These are phyloP conservation scores for Phortica magna DNA, from an alignment of 2,888 invertebrate genomes.

Conservation along the genomic window DNA sequence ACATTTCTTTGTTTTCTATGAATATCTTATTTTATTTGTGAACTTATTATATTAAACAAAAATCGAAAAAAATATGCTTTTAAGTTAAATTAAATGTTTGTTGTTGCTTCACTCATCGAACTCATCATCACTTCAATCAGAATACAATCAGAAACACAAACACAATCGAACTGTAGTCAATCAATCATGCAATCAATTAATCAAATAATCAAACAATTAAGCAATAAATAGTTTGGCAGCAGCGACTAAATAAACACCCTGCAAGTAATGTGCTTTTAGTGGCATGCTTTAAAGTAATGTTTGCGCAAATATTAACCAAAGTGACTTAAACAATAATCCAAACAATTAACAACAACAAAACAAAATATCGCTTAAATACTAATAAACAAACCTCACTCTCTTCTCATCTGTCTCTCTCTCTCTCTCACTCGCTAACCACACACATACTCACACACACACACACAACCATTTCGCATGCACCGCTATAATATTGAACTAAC, in stretches of 20 bases:
- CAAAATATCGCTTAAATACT: not conserved
- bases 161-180: not conserved
- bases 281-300: not conserved
- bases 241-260: not conserved
- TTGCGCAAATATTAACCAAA: not conserved
- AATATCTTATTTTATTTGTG: no score
- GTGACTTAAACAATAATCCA: not conserved
- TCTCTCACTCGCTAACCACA: conserved; percentile 17
- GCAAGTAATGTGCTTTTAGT: conserved; percentile 3
- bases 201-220: not conserved
- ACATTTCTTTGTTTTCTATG: no score
- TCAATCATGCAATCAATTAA: not conserved
- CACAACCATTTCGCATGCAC: not conserved
- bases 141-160: conserved; percentile 7
- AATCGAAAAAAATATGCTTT: not conserved
- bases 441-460: not conserved
- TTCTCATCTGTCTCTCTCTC: conserved; percentile 27
- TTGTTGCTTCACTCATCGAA: conserved; percentile 11
- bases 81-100: conserved; percentile 4
- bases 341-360: not conserved
- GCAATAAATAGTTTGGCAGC: not conserved
- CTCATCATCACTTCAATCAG: conserved; percentile 24
- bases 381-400: conserved; percentile 5
- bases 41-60: no score
- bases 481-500: not conserved